phyloP scores from a whole-genome alignment of 2,113 vertebrate species.

The Cavia aperea region DNA sequence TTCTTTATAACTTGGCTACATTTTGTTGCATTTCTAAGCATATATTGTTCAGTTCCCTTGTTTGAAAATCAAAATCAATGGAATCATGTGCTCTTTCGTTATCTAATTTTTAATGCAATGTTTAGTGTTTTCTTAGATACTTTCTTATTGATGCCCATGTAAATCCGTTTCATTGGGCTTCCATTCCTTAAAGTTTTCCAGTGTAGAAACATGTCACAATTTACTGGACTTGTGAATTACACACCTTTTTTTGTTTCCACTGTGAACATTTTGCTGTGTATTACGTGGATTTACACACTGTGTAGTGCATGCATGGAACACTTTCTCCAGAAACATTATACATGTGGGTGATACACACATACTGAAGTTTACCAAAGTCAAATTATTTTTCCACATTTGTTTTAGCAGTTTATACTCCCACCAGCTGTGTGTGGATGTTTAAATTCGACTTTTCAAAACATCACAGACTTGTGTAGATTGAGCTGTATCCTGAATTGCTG shows the following conservation, averaged over 20 bases:
- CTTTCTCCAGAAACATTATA: neutral
- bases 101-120: neutral
- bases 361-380: slow-evolving; percentile 6
- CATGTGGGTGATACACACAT: neutral
- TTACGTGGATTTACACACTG: neutral
- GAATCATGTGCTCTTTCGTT: neutral
- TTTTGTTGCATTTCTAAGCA: neutral
- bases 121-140: neutral
- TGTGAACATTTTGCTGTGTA: neutral
- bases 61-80: slow-evolving; percentile 10
- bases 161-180: slow-evolving; percentile 9
- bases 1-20: neutral
- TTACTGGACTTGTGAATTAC: neutral
- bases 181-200: neutral
- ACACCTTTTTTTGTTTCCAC: neutral
- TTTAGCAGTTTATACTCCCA: slow-evolving; percentile 23
- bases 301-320: neutral
- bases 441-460: slow-evolving; percentile 51
- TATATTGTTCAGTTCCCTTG: neutral
- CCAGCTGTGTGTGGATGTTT: slow-evolving; percentile 26
- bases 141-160: neutral
- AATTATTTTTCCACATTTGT: neutral
- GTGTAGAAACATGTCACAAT: neutral
- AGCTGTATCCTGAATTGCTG: slow-evolving; percentile 20
- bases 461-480: slow-evolving; percentile 9